These are phyloP conservation scores for Acromyrmex heyeri DNA, from an alignment of 1,140 invertebrate species.

Conservation along the genomic window DNA sequence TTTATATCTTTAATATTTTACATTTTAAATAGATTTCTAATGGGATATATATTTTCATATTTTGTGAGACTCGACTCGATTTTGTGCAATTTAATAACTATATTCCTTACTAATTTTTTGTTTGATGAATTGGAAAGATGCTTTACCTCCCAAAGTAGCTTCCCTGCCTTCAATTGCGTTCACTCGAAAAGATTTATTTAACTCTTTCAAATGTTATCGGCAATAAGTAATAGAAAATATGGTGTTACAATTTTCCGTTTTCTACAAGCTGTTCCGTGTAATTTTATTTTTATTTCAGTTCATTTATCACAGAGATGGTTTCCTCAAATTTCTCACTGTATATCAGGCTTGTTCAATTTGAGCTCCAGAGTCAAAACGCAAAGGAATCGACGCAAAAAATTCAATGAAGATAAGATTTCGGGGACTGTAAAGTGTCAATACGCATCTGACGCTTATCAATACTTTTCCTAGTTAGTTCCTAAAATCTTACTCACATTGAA, in stretches of 20 bases:
- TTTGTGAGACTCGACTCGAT: not conserved
- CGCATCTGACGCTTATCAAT: too few relatives aligned
- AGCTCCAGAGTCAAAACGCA: too few relatives aligned
- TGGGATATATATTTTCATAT: not conserved
- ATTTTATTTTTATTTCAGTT: constrained; percentile 1
- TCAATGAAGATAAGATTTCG: too few relatives aligned
- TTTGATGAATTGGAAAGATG: constrained; percentile 9
- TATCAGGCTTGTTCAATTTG: too few relatives aligned
- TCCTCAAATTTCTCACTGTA: not conserved
- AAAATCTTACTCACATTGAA: too few relatives aligned
- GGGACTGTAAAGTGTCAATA: too few relatives aligned
- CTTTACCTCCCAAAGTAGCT: not conserved
- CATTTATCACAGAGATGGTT: not conserved
- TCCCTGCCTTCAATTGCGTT: not conserved
- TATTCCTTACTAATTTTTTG: constrained; percentile 13
- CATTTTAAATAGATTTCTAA: constrained; percentile 2
- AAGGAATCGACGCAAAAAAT: too few relatives aligned
- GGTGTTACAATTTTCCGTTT: constrained; percentile 6
- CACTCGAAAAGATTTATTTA: constrained; percentile 41
- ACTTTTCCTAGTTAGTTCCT: too few relatives aligned
- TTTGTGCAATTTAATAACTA: not conserved
- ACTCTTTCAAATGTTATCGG: constrained; percentile 8
- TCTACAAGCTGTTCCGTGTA: not conserved
- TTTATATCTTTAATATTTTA: not conserved
- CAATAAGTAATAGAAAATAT: constrained; percentile 21